A percentile compares a stretch with the other conserved stretches of the same genome.
Evolutionary conservation across 2,113 vertebrate species (phyloP).

Genomic region (Corythornis madagascariensis): DNA sequence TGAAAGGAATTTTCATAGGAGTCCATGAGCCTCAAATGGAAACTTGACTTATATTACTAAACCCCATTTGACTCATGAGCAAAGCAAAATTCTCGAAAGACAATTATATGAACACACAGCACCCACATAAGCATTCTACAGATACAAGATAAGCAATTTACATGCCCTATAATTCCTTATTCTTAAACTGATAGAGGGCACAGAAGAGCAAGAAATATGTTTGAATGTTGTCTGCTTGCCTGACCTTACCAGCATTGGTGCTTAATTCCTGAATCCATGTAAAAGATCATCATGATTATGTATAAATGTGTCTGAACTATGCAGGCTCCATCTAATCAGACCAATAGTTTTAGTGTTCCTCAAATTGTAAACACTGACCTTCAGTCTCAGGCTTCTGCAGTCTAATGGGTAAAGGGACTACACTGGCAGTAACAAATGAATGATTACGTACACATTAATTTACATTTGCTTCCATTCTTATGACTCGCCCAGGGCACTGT

Average conservation of each 20-base stretch:
- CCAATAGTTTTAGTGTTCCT: background rate
- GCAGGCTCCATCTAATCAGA: background rate
- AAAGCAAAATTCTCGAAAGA: background rate
- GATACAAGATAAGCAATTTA: background rate
- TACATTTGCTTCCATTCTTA: background rate
- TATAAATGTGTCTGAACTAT: accelerated
- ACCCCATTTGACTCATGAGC: background rate
- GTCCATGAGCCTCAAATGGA: background rate
- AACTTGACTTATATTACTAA: background rate
- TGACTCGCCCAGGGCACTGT: background rate
- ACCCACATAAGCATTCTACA: background rate
- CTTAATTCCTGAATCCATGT: background rate
- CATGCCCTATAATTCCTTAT: background rate
- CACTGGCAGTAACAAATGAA: background rate
- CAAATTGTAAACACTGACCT: background rate
- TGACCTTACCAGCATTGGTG: background rate
- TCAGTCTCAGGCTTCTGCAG: background rate
- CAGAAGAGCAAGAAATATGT: background rate
- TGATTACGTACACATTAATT: background rate
- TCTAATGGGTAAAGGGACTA: background rate
- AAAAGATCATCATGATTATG: background rate
- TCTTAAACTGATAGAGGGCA: background rate
- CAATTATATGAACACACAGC: background rate
- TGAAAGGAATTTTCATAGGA: background rate
- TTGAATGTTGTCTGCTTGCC: background rate